Percentiles rank a stretch among this genome's conserved stretches.
These are phyloP conservation scores for Helostoma temminkii DNA, from an alignment of 2,797 vertebrate species.

Conservation along the genomic window DNA sequence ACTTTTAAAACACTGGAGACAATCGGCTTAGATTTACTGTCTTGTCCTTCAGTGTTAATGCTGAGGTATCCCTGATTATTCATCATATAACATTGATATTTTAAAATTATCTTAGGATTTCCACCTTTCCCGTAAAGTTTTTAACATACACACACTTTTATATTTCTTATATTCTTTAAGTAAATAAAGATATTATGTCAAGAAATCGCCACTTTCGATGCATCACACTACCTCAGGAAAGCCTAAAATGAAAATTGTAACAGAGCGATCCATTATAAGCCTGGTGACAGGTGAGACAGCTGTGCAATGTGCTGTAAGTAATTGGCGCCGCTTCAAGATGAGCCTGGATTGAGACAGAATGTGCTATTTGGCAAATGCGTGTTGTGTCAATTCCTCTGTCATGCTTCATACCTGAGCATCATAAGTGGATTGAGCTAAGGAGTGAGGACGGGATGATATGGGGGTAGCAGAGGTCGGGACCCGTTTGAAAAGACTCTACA, in stretches of 20 bases:
- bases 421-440: neutral
- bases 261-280: neutral
- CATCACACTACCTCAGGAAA: neutral
- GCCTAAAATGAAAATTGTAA: neutral
- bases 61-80: too few relatives aligned
- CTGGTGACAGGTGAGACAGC: slow-evolving; percentile 4
- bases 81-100: too few relatives aligned
- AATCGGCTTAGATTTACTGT: too few relatives aligned
- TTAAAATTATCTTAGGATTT: too few relatives aligned
- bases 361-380: slow-evolving; percentile 9
- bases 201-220: neutral
- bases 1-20: too few relatives aligned
- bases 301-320: neutral
- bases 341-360: neutral
- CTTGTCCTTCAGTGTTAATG: too few relatives aligned
- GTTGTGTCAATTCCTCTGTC: neutral
- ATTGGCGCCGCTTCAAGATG: neutral
- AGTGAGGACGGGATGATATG: neutral
- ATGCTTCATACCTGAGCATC: neutral
- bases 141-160: neutral
- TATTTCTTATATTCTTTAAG: neutral
- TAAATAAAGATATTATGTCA: slow-evolving; percentile 1
- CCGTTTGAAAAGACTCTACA: neutral
- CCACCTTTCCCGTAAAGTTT: neutral
- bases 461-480: neutral